Base-by-base conservation (phyloP, 2,888 invertebrate genomes). In the Oscheius sp. region DNA sequence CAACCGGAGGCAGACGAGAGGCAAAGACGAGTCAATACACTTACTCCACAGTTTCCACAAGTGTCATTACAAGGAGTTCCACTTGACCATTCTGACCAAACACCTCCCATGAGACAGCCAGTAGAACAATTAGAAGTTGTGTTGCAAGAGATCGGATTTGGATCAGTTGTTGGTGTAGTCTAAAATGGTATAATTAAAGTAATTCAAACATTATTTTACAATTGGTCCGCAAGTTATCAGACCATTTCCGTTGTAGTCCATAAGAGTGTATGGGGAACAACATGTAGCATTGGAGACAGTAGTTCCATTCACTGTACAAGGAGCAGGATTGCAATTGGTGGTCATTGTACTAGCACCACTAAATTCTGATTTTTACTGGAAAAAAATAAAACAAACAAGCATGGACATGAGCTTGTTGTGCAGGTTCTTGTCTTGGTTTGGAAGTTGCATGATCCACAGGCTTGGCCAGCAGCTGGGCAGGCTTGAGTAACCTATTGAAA, bases 51-150 rank as follows among this genome's bases (percentile, higher is more conserved):
- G n/a, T 53, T 55, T 55, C 55, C 70, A 27, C 66, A 70, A 34
- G 55, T 66, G 31, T 66, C 66, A 1, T 39, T 31, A 20, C 66
- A 66, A 17, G 53, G n/a, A 5, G 23, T 27, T 20, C 63, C 63
- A 17, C 64, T 20, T 10, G 64, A 53, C 75, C 75, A 75, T 63
- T 75, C 74, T 1, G 65, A 53, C 75, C 71, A 75, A n/a, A 64
- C 64, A 27, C 74, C 72, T 5, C 69, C 69, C 17, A 66, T 53
- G 4, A 55, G 55, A 23, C 66, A 66, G 20, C 66, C 55, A 29
- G n/a, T n/a, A n/a, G 39, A 20, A 8, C 55, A 33, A n/a, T 66
- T 50, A 4, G 15, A 20, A n/a, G 37, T 37, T 34, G 20, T 52
- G 20, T 46, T 46, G 42, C 66, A 66, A n/a, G 42, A 55, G n/a